phyloP scores from a whole-genome alignment of 2,113 vertebrate genomes.

The Phalacrocorax brasilianus region DNA sequence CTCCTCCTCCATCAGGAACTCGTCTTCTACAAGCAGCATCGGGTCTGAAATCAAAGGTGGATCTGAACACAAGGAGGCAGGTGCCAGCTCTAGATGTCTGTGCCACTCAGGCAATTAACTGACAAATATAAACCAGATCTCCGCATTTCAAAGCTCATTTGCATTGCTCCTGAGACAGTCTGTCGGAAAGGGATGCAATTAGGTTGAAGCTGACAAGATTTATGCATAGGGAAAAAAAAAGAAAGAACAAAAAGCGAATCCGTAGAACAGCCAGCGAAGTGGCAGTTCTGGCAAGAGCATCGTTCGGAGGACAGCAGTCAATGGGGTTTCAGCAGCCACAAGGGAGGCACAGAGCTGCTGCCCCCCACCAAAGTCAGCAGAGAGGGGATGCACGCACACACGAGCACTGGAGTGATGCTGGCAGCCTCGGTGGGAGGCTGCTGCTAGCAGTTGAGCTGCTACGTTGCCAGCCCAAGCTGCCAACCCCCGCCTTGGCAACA shows the following conservation, averaged over 20 bases:
- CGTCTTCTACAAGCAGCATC: neutral
- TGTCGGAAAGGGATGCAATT: conserved; percentile 36
- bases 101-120: conserved; percentile 35
- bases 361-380: neutral
- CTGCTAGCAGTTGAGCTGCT: neutral
- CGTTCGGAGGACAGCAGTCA: neutral
- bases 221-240: neutral
- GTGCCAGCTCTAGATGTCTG: conserved; percentile 9
- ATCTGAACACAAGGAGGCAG: conserved; percentile 6
- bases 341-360: neutral
- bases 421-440: neutral
- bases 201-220: conserved; percentile 7
- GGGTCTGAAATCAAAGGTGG: neutral
- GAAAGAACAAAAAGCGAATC: neutral
- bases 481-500: neutral
- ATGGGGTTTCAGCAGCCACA: neutral
- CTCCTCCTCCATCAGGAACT: neutral
- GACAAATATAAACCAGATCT: conserved; percentile 57
- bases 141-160: conserved; percentile 51
- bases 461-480: neutral
- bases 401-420: neutral
- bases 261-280: neutral
- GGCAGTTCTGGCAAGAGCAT: neutral
- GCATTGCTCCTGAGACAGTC: conserved; percentile 46
- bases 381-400: neutral